phyloP scores from a whole-genome alignment of 2,888 invertebrate species.

The Copidosoma aretas region DNA sequence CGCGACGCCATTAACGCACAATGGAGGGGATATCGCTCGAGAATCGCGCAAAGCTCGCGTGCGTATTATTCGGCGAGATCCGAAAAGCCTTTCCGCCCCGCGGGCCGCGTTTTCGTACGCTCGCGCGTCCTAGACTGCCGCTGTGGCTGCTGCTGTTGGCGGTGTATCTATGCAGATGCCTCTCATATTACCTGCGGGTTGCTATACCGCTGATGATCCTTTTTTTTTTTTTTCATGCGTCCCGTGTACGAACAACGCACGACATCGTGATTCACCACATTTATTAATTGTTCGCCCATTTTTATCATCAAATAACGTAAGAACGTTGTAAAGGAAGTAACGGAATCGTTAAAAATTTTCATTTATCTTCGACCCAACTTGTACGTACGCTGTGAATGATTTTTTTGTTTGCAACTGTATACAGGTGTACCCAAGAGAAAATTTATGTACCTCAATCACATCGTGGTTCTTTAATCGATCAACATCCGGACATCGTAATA shows the following conservation, averaged over 20 bases:
- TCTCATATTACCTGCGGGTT: neutral
- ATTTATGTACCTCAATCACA: no score
- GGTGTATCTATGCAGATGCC: no score
- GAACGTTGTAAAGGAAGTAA: no score
- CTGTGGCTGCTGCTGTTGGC: no score
- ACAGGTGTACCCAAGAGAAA: no score
- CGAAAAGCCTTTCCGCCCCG: slow-evolving; percentile 31
- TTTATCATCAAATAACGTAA: slow-evolving; percentile 20
- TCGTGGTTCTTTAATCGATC: no score
- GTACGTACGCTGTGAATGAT: no score
- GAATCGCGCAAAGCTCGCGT: slow-evolving; percentile 39
- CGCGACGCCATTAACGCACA: slow-evolving; percentile 41
- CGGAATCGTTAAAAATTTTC: no score
- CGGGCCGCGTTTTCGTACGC: slow-evolving; percentile 15
- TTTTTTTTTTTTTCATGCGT: neutral
- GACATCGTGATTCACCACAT: slow-evolving; percentile 4
- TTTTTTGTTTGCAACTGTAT: no score
- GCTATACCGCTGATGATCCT: neutral
- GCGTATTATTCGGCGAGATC: slow-evolving; percentile 33
- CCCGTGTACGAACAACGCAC: neutral
- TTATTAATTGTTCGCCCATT: slow-evolving; percentile 25
- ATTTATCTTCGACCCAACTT: no score
- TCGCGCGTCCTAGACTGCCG: no score
- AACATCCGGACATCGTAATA: no score
- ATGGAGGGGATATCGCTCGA: slow-evolving; percentile 40